phyloP scores from a whole-genome alignment of 1,140 invertebrate genomes.

The Atta colombica region DNA sequence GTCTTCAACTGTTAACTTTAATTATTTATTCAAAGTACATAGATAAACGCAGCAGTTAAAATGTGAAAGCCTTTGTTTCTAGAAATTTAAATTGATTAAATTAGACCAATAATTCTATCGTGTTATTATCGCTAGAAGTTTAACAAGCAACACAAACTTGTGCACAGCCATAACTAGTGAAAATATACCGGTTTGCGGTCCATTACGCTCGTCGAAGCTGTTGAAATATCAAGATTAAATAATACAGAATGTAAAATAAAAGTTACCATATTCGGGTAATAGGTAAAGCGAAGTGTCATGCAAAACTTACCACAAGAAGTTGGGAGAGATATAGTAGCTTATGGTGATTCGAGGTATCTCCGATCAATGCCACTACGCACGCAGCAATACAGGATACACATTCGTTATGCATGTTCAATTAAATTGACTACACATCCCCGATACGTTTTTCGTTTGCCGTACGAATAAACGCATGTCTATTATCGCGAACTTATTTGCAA shows the following conservation, averaged over 20 bases:
- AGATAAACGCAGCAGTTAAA: constrained; percentile 19
- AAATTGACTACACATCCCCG: constrained; percentile 62
- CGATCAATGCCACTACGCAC: constrained; percentile 84
- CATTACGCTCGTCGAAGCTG: constrained; percentile 15
- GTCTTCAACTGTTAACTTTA: not conserved
- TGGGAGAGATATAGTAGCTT: constrained; percentile 88
- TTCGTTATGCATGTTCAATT: constrained; percentile 78
- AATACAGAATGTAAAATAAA: constrained; percentile 40
- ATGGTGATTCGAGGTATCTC: constrained; percentile 87
- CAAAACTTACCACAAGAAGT: constrained; percentile 87
- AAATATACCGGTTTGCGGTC: constrained; percentile 38
- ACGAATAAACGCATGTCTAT: constrained; percentile 28
- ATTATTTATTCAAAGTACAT: not conserved
- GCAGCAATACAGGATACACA: constrained; percentile 81
- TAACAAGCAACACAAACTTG: constrained; percentile 43
- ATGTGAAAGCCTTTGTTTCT: not conserved
- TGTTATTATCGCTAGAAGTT: not conserved
- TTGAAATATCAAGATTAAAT: constrained; percentile 18
- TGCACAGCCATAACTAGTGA: constrained; percentile 23
- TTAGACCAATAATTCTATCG: not conserved
- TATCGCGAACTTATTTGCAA: not conserved
- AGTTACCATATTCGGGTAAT: constrained; percentile 29
- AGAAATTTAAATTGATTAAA: not conserved
- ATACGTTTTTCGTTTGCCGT: constrained; percentile 21
- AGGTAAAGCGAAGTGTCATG: constrained; percentile 76